Evolutionary conservation across 2,113 vertebrate species (phyloP), one percentile per base, ranked within the genome.

Genomic region (Chaetodon auriga): DNA sequence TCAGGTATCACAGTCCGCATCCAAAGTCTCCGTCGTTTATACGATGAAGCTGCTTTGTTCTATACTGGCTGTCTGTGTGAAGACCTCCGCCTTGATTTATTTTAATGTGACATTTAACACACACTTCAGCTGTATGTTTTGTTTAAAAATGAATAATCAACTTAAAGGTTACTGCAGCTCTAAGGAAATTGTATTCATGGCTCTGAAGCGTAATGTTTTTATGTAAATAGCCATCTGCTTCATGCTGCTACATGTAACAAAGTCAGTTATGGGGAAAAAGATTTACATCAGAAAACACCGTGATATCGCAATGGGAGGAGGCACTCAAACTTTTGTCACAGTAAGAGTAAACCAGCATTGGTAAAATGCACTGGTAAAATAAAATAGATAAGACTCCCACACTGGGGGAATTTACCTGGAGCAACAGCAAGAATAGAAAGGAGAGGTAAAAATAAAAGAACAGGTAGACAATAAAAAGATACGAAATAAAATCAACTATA

Each of bases 71-170:
- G 12, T 21, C 45, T 49, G 23, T 43, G 66, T 16, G 41, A n/a
- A 15, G 12, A 10, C 4, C 18, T 38, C 23, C 41, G n/a, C 15
- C 49, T 58, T 10, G 30, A 41, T 76, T 72, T 65, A 82, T 74
- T 80, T 55, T 36, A 80, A 82, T 80, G 61, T 82, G 85, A 80
- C 81, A 87, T 82, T 87, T 68, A 73, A 72, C 15, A 21, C 21
- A 45, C 35, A 54, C 51, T 64, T 63, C 23, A 25, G 16, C 25
- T 19, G 3, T 36, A 45, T 54, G 63, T 66, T 81, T 49, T 58
- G 25, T 82, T 84, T 76, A 43, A 55, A 81, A 68, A 72, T 68
- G 35, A 45, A 71, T 72, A 25, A 85, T 72, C 16, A 21, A 35
- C 43, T 51, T 18, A 77, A 85, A 80, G 71, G 80, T 85, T 62